phyloP scores from a whole-genome alignment of 2,888 invertebrate species.

The Mesorhabditis sp. region DNA sequence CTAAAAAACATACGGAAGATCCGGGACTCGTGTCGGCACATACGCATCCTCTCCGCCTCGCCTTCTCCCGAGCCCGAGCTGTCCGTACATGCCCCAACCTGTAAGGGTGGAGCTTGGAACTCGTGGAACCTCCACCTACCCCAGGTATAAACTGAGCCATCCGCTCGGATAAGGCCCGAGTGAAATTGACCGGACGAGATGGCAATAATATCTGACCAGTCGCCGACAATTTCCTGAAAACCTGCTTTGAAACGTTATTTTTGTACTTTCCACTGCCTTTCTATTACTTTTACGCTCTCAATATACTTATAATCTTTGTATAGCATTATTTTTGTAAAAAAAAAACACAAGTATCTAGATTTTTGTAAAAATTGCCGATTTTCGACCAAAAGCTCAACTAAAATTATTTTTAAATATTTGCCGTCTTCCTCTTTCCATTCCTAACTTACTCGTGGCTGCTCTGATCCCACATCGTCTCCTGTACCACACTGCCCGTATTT shows the following conservation, averaged over 20 bases:
- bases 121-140: slow-evolving; percentile 14
- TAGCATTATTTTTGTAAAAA: background rate
- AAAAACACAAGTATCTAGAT: too few species aligned
- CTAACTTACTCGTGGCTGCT: slow-evolving; percentile 19
- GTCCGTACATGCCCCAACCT: slow-evolving; percentile 50
- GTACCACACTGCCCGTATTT: slow-evolving; percentile 52
- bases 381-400: too few species aligned
- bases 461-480: slow-evolving; percentile 29
- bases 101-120: background rate
- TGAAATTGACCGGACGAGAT: slow-evolving; percentile 52
- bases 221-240: slow-evolving; percentile 38
- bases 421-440: background rate
- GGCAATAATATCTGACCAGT: slow-evolving; percentile 30
- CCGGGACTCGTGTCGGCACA: slow-evolving; percentile 24
- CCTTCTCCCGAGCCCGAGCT: slow-evolving; percentile 34
- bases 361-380: too few species aligned
- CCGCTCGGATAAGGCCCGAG: slow-evolving; percentile 39
- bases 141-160: slow-evolving; percentile 41
- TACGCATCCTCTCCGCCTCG: slow-evolving; percentile 8
- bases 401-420: too few species aligned
- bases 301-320: background rate
- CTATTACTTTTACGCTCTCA: too few species aligned
- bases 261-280: too few species aligned
- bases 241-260: too few species aligned
- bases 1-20: slow-evolving; percentile 14